Percentiles rank a stretch among this genome's conserved stretches.
Evolutionary conservation across 2,888 invertebrate species (phyloP).

Genomic region (Cremastinae sp.): DNA sequence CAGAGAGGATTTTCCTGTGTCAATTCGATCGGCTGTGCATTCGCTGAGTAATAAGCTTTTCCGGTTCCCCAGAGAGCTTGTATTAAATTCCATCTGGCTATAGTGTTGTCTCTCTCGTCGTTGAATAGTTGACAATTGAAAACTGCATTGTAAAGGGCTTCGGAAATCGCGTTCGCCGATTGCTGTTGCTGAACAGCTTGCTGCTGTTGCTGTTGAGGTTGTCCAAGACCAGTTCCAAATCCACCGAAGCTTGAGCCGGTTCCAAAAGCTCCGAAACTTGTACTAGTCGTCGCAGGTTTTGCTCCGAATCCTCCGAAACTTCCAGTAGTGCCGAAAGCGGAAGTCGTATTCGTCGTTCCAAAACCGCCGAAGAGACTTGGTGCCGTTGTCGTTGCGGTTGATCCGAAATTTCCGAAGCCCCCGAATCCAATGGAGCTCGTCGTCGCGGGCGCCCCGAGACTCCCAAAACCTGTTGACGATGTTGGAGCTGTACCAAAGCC

Average conservation of each 20-base stretch:
- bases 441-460: conserved; percentile 72
- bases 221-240: conserved; percentile 71
- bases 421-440: conserved; percentile 79
- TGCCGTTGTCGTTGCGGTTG: conserved; percentile 70
- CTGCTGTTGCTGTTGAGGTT: conserved; percentile 78
- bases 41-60: conserved; percentile 89
- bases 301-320: conserved; percentile 82
- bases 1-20: conserved; percentile 95
- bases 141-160: conserved; percentile 88
- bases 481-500: conserved; percentile 80
- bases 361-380: conserved; percentile 82
- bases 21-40: conserved; percentile 90
- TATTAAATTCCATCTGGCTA: conserved; percentile 97
- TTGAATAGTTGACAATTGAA: conserved; percentile 92
- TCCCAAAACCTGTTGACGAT: conserved; percentile 66
- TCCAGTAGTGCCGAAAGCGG: conserved; percentile 75
- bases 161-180: conserved; percentile 83
- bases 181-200: conserved; percentile 82
- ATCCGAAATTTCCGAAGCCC: conserved; percentile 71
- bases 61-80: conserved; percentile 95
- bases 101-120: conserved; percentile 95
- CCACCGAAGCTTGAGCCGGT: conserved; percentile 68
- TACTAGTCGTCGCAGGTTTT: conserved; percentile 80
- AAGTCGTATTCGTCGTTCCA: conserved; percentile 79
- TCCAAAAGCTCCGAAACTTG: conserved; percentile 80